These are phyloP conservation scores for Dysdera silvatica DNA, from an alignment of 1,140 invertebrate genomes.

Conservation along the genomic window DNA sequence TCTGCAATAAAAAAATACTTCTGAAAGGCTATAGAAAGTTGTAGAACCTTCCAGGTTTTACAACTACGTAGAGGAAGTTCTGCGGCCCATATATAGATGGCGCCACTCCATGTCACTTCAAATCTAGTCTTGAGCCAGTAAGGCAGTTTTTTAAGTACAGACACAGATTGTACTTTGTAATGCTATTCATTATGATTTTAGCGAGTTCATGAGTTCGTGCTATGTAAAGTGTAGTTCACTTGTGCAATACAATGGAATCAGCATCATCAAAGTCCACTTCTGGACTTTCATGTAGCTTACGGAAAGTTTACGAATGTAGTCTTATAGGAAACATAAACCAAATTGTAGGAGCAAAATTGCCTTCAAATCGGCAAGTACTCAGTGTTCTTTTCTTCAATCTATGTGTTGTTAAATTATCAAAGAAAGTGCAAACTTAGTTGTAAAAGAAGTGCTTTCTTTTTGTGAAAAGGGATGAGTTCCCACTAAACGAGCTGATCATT, in stretches of 20 bases:
- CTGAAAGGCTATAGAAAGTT: too few relatives aligned
- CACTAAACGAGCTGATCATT: not conserved
- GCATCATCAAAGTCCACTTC: not conserved
- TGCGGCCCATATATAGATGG: too few relatives aligned
- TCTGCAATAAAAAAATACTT: too few relatives aligned
- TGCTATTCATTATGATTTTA: too few relatives aligned
- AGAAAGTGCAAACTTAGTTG: not conserved
- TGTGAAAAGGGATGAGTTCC: not conserved
- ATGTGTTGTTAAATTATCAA: not conserved
- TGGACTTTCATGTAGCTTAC: not conserved
- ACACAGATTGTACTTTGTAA: too few relatives aligned
- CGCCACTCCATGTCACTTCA: too few relatives aligned
- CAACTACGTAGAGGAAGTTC: too few relatives aligned
- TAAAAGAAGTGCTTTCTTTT: not conserved
- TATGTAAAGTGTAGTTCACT: too few relatives aligned
- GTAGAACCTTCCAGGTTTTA: too few relatives aligned
- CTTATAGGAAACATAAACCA: not conserved
- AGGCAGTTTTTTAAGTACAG: too few relatives aligned
- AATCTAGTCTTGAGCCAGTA: too few relatives aligned
- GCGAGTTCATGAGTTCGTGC: too few relatives aligned
- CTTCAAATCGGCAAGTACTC: not conserved
- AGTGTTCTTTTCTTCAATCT: not conserved
- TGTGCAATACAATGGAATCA: not conserved
- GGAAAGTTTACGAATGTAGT: not conserved
- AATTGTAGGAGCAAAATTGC: not conserved